These are phyloP conservation scores for human DNA, from an alignment of 2,113 vertebrate species.

Conservation along the genomic window DNA sequence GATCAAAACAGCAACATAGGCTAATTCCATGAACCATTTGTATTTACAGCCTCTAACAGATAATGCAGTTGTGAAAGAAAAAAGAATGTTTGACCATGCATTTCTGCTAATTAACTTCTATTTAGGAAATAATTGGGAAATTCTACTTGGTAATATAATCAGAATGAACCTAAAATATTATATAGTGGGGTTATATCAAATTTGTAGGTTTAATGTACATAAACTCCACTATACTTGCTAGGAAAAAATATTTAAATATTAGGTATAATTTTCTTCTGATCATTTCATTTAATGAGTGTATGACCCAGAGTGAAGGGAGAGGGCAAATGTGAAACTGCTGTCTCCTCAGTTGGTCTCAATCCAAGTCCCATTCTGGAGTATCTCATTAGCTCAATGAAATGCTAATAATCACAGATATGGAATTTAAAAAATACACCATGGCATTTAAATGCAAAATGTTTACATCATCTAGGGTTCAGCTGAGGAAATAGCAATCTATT, in stretches of 20 bases:
- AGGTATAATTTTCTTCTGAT: background rate
- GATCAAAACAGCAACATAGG: background rate
- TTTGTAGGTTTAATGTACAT: background rate
- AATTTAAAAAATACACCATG: background rate
- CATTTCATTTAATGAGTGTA: background rate
- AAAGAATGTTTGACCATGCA: background rate
- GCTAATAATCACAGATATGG: background rate
- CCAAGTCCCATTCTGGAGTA: background rate
- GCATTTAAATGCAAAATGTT: background rate
- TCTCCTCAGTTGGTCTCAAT: background rate
- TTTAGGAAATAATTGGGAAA: background rate
- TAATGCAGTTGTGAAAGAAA: background rate
- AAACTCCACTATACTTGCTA: background rate
- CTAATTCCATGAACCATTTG: background rate
- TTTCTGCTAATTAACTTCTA: background rate
- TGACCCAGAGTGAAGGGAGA: background rate
- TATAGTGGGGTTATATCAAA: background rate
- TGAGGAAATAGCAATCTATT: background rate
- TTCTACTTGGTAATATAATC: background rate
- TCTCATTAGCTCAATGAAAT: background rate
- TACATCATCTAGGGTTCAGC: background rate
- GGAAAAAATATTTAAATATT: background rate
- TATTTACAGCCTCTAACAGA: background rate
- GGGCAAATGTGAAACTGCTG: background rate
- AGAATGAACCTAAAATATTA: background rate